phyloP scores from a whole-genome alignment of 2,113 vertebrate genomes.

The Cynocephalus volans region DNA sequence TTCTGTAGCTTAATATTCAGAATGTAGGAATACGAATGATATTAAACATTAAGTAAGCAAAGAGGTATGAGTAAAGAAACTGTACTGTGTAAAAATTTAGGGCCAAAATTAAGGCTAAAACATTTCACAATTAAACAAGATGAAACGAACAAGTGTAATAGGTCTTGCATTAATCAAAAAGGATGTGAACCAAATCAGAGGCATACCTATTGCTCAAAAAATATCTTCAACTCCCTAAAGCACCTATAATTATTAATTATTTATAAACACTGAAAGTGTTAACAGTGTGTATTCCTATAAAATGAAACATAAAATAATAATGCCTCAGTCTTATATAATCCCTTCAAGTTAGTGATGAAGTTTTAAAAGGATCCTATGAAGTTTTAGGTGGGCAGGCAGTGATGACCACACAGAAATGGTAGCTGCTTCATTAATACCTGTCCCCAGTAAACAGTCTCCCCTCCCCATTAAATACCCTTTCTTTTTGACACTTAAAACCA shows the following conservation, averaged over 20 bases:
- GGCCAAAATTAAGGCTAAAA: conserved; percentile 68
- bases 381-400: neutral
- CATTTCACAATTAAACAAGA: conserved; percentile 82
- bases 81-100: conserved; percentile 78
- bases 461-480: neutral
- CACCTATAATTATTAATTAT: conserved; percentile 87
- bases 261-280: conserved; percentile 87
- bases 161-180: conserved; percentile 84
- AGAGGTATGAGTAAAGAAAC: conserved; percentile 83
- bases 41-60: conserved; percentile 82
- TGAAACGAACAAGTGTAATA: conserved; percentile 83
- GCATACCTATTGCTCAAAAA: conserved; percentile 80
- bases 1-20: conserved; percentile 77
- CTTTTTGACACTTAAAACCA: neutral
- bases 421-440: neutral
- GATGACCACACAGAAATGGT: neutral
- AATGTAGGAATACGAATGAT: conserved; percentile 59
- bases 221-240: conserved; percentile 85
- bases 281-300: conserved; percentile 83
- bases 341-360: conserved; percentile 36
- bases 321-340: neutral
- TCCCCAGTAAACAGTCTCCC: too few relatives aligned
- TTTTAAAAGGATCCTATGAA: neutral
- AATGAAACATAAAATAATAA: conserved; percentile 82
- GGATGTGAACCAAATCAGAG: conserved; percentile 76